Base-by-base conservation (phyloP, 2,113 vertebrate genomes). In the Pleuronectes platessa region DNA sequence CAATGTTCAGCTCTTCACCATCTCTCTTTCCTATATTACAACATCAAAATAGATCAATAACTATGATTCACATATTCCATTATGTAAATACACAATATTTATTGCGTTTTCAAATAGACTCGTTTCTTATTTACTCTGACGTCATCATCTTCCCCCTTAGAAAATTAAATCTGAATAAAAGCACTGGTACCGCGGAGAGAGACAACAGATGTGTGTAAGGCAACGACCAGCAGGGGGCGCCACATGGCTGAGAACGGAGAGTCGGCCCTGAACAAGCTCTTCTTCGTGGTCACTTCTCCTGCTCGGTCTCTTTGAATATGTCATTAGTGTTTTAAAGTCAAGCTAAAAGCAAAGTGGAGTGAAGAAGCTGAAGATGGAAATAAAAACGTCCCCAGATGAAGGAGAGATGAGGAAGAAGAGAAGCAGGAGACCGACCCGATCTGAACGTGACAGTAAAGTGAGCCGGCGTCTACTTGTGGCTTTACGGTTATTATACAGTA, bases 21-120 rank as follows among this genome's bases (percentile, higher is more conserved):
- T 56, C 74, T 91, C 86, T 84, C 76, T 90, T 84, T 92, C 91
- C 93, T 94, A 79, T 87, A 88, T 93, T 85, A 95, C 93, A 95
- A 93, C 86, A 92, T 92, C 96, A 92, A 53, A 95, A 95, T 87
- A 94, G 91, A 96, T 94, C 94, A 91, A 72, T 91, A 93, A 92
- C 92, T 94, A 95, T 86, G 76, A 93, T 95, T 93, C 94, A 80
- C 84, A 85, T 93, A 89, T 85, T 92, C 85, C 90, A 88, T 94
- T 76, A 76, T 90, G 94, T 91, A 93, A 95, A 94, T 94, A 94
- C 90, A 94, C 91, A 92, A 90, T 92, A 91, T 90, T 88, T 92
- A 91, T 90, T 89, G 88, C 88, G 88, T 91, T 90, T 88, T 89
- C 86, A 91, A 89, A 93, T 86, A 90, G 74, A 89, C 78, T 70